Percentiles rank a stretch among this genome's conserved stretches.
Evolutionary conservation across 2,888 invertebrate species (phyloP).

Genomic region (Aquatica leii): DNA sequence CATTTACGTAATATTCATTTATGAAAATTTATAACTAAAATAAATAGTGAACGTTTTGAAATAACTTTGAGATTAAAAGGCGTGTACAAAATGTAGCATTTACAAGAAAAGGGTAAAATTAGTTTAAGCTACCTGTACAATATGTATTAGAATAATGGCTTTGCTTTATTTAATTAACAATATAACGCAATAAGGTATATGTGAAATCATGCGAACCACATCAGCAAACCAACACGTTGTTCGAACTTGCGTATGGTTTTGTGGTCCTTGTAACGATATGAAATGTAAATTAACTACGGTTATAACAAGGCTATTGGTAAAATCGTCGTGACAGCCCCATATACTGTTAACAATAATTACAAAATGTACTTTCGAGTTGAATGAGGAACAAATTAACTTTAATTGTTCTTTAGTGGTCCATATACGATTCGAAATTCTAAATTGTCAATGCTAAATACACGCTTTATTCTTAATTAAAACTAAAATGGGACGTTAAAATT

Average conservation of each 20-base stretch:
- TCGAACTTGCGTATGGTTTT: slow-evolving; percentile 23
- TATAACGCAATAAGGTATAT: slow-evolving; percentile 13
- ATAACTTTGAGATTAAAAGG: too few species aligned
- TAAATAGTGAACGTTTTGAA: too few species aligned
- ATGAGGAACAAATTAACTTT: slow-evolving; percentile 26
- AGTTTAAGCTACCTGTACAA: too few species aligned
- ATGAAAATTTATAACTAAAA: too few species aligned
- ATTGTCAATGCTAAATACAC: slow-evolving; percentile 23
- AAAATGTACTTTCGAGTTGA: slow-evolving; percentile 18
- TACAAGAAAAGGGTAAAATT: too few species aligned
- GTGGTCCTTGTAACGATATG: slow-evolving; percentile 22
- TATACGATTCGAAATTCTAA: slow-evolving; percentile 24
- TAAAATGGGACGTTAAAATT: background rate
- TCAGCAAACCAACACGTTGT: slow-evolving; percentile 15
- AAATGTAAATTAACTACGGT: slow-evolving; percentile 31
- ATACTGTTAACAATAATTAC: slow-evolving; percentile 32
- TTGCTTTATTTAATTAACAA: too few species aligned
- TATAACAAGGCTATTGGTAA: slow-evolving; percentile 26
- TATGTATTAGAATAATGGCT: too few species aligned
- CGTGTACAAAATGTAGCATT: too few species aligned
- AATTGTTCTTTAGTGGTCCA: slow-evolving; percentile 25
- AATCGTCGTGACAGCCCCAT: slow-evolving; percentile 25
- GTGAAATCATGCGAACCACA: slow-evolving; percentile 16
- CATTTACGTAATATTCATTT: too few species aligned
- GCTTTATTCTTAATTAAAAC: slow-evolving; percentile 24